These are phyloP conservation scores for Gymnocephalus cernua DNA, from an alignment of 2,113 vertebrate species.

Conservation along the genomic window DNA sequence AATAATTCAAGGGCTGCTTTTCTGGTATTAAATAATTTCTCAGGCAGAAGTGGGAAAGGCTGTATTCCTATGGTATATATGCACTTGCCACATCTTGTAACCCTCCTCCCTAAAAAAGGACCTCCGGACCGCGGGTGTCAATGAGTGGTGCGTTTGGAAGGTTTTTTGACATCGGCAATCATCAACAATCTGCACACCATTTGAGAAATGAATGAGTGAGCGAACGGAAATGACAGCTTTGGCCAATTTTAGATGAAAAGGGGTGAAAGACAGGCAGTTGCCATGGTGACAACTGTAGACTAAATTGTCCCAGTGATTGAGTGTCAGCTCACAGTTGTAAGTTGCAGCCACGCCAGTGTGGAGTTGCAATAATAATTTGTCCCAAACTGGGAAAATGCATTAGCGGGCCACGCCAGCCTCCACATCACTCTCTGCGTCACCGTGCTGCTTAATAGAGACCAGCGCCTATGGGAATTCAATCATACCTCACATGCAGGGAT, in stretches of 20 bases:
- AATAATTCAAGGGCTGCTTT: conserved; percentile 84
- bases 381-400: conserved; percentile 72
- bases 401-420: conserved; percentile 37
- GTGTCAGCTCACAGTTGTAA: conserved; percentile 65
- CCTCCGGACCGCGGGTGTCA: conserved; percentile 54
- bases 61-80: conserved; percentile 74
- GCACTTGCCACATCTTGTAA: conserved; percentile 58
- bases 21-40: conserved; percentile 84
- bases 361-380: conserved; percentile 65
- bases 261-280: conserved; percentile 77
- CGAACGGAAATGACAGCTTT: conserved; percentile 72
- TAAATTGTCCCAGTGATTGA: conserved; percentile 78
- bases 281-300: conserved; percentile 75
- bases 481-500: conserved; percentile 45
- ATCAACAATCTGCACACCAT: conserved; percentile 75
- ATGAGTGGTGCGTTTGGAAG: conserved; percentile 46
- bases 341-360: conserved; percentile 52
- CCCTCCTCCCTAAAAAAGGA: conserved; percentile 48
- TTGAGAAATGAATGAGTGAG: conserved; percentile 69
- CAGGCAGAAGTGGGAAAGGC: conserved; percentile 82
- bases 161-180: conserved; percentile 53
- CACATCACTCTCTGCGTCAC: conserved; percentile 55
- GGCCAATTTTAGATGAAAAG: conserved; percentile 76
- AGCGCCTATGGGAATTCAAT: conserved; percentile 58
- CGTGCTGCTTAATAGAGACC: conserved; percentile 58